phyloP scores from a whole-genome alignment of 2,888 invertebrate species.

The Eupithecia dodoneata region DNA sequence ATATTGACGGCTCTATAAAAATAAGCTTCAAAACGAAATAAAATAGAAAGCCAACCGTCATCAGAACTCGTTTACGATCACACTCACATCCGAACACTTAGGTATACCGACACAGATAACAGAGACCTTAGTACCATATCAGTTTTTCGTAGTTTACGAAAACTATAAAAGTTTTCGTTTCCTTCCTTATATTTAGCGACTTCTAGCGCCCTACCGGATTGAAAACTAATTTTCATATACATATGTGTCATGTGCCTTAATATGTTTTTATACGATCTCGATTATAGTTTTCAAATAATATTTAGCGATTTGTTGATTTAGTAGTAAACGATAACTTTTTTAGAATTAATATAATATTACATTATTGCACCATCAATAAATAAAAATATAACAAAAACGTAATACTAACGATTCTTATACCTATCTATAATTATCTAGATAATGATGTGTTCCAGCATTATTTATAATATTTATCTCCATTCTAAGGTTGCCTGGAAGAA shows the following conservation, averaged over 20 bases:
- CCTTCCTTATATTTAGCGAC: background rate
- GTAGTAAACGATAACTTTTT: background rate
- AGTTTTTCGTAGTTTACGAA: background rate
- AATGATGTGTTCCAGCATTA: too few species aligned
- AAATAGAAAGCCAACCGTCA: constrained; percentile 21
- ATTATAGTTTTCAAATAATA: background rate
- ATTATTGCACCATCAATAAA: too few species aligned
- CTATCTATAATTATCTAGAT: too few species aligned
- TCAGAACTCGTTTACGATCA: constrained; percentile 25
- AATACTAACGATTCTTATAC: too few species aligned
- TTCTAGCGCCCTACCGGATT: background rate
- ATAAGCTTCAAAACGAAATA: constrained; percentile 7
- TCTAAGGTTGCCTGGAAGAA: too few species aligned
- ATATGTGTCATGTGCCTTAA: too few species aligned
- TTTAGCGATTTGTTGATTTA: background rate
- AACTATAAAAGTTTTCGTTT: background rate
- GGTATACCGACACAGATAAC: background rate
- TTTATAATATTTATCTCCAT: too few species aligned
- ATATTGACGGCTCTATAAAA: constrained; percentile 4
- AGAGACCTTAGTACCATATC: background rate
- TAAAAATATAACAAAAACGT: too few species aligned
- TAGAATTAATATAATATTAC: too few species aligned
- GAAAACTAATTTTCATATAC: background rate
- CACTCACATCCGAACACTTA: constrained; percentile 15
- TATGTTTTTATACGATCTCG: background rate